Conservation (phyloP, 2,797 vertebrate species). For the Myripristis jacobus region DNA sequence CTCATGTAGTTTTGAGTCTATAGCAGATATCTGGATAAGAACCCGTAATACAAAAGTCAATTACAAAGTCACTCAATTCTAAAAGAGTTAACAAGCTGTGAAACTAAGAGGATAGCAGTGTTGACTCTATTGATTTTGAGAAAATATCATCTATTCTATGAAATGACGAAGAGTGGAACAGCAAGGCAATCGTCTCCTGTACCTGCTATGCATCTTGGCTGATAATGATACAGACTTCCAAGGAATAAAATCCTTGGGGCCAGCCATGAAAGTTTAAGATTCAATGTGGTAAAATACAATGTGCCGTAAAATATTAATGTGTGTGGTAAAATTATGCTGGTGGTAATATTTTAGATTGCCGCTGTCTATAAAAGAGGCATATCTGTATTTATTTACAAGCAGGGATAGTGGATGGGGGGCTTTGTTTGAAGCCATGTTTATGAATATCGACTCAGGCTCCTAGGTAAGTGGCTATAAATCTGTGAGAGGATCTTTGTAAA, state of each 20-base stretch:
- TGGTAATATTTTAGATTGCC: constrained; percentile 87
- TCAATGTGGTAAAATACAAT: constrained; percentile 86
- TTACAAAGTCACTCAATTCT: constrained; percentile 24
- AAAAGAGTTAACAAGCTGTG: constrained; percentile 1
- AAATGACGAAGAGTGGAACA: constrained; percentile 39
- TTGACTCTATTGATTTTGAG: constrained; percentile 40
- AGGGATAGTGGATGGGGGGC: constrained; percentile 76
- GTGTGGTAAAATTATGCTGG: constrained; percentile 85
- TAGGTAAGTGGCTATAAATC: constrained; percentile 87
- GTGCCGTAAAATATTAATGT: constrained; percentile 87
- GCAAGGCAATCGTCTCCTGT: constrained; percentile 25
- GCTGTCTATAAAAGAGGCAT: constrained; percentile 86
- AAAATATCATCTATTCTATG: constrained; percentile 44
- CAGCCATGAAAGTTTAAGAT: constrained; percentile 83
- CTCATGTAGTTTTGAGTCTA: background rate
- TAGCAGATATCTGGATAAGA: background rate
- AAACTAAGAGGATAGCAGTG: constrained; percentile 21
- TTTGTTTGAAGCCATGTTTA: constrained; percentile 86
- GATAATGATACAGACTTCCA: constrained; percentile 72
- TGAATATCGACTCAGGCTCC: constrained; percentile 85
- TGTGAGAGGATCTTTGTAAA: constrained; percentile 78
- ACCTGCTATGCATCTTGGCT: constrained; percentile 63
- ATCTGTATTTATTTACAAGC: constrained; percentile 88
- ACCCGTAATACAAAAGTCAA: background rate
- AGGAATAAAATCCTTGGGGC: constrained; percentile 77